Percentiles rank a stretch among this genome's conserved stretches.
phyloP scores from a whole-genome alignment of 2,797 vertebrate genomes.

The Rhabdomys pumilio region DNA sequence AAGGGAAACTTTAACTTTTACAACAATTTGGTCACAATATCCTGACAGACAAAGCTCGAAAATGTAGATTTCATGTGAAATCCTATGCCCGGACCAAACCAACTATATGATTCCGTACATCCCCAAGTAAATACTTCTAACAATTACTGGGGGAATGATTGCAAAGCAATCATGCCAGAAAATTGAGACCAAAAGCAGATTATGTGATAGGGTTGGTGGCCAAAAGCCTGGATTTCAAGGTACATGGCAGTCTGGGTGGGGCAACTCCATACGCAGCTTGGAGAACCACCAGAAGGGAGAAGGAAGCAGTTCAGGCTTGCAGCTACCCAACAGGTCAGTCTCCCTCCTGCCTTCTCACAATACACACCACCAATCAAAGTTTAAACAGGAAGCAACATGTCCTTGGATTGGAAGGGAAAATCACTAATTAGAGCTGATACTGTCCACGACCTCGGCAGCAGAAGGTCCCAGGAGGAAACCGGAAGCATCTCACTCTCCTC shows the following conservation, averaged over 20 bases:
- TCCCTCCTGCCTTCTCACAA: background rate
- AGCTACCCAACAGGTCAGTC: background rate
- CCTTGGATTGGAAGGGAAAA: background rate
- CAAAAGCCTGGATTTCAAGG: conserved; percentile 13
- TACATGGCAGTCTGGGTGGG: background rate
- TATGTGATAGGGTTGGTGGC: background rate
- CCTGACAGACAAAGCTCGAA: conserved; percentile 12
- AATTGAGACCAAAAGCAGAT: background rate
- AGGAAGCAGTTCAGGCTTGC: background rate
- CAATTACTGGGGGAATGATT: conserved; percentile 17
- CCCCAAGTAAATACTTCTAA: conserved; percentile 43
- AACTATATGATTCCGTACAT: conserved; percentile 7
- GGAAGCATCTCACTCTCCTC: background rate
- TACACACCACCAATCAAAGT: background rate
- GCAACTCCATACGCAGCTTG: background rate
- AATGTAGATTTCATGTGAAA: conserved; percentile 20
- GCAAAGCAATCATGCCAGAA: conserved; percentile 42
- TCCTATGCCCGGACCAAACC: background rate
- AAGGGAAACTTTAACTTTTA: conserved; percentile 48
- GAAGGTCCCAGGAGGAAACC: conserved; percentile 13
- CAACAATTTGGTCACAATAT: background rate
- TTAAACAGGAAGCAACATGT: background rate
- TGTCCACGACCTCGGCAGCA: background rate
- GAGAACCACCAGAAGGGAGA: background rate
- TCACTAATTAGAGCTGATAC: background rate